phyloP scores from a whole-genome alignment of 1,140 invertebrate genomes.

The Drosophila hydei region DNA sequence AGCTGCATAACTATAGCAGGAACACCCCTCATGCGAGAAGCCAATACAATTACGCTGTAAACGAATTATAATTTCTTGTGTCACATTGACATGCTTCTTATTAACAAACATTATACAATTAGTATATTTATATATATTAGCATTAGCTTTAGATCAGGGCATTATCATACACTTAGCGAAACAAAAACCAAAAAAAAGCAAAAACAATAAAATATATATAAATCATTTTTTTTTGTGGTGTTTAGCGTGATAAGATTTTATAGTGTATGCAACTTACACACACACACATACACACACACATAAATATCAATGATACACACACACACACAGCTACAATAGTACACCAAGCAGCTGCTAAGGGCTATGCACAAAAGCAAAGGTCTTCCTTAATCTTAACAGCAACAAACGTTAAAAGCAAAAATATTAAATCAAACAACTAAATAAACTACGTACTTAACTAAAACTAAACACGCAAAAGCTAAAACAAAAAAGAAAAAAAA shows the following conservation, averaged over 20 bases:
- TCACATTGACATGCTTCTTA: conserved; percentile 73
- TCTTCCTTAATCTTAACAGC: conserved; percentile 66
- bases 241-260: conserved; percentile 49
- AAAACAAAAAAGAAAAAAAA: conserved; percentile 15
- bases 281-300: conserved; percentile 14
- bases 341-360: conserved; percentile 40
- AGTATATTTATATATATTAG: conserved; percentile 24
- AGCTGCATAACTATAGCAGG: background rate
- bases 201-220: too few species aligned
- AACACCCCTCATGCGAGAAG: conserved; percentile 7
- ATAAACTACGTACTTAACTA: conserved; percentile 24
- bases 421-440: conserved; percentile 17
- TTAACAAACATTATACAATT: conserved; percentile 18
- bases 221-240: conserved; percentile 29
- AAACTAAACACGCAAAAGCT: conserved; percentile 12
- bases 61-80: conserved; percentile 64
- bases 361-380: conserved; percentile 58
- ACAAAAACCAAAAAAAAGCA: conserved; percentile 3
- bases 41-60: conserved; percentile 51
- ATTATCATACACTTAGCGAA: conserved; percentile 13
- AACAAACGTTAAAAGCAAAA: background rate
- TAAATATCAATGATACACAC: conserved; percentile 1
- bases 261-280: conserved; percentile 26
- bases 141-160: conserved; percentile 35
- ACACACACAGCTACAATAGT: conserved; percentile 26